Evolutionary conservation across 2,888 invertebrate species (phyloP), one percentile per base, ranked within the genome.

Genomic region (Didymodactylos carnosus): DNA sequence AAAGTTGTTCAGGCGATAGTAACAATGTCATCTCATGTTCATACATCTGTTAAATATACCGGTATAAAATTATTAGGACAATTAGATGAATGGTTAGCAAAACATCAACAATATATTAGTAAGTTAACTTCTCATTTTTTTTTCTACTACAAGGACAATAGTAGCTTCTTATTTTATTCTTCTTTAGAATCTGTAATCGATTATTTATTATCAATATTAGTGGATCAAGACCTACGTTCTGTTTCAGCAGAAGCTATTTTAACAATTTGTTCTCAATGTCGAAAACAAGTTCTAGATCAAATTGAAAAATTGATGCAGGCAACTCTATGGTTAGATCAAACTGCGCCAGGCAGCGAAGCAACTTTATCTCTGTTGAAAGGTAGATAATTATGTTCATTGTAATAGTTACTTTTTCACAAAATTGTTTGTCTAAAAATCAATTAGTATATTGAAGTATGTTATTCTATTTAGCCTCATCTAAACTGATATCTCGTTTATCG

Each of bases 11-110:
- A 92, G 81, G 91, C 92, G 19, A 91, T 95, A 76, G 84, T 94
- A 49, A 62, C 19, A 29, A 88, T 88, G 78, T 80, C 80, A 19
- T 29, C n/a, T 19, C 19, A 8, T 62, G 87, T 89, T 0, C 95
- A 95, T 82, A 86, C 91, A 40, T 91, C 92, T 0, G 91, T 97
- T 0, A 87, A 91, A 74, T 89, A 90, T 81, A 94, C 94, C 0
- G 91, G 93, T 78, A 88, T 93, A 75, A 79, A 80, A 51, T 85
- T 94, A 71, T 85, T 94, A 70, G 94, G 93, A 1, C 93, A 94
- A 84, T 86, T 94, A 43, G 89, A 91, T 81, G 94, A 97, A 82
- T 97, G 95, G 95, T 89, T 95, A 73, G 90, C 92, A 80, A 87
- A 87, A 78, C 92, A 94, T 85, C 87, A 91, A 0, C 87, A 88